phyloP scores from a whole-genome alignment of 2,888 invertebrate species.

The Heliconius charithonia region DNA sequence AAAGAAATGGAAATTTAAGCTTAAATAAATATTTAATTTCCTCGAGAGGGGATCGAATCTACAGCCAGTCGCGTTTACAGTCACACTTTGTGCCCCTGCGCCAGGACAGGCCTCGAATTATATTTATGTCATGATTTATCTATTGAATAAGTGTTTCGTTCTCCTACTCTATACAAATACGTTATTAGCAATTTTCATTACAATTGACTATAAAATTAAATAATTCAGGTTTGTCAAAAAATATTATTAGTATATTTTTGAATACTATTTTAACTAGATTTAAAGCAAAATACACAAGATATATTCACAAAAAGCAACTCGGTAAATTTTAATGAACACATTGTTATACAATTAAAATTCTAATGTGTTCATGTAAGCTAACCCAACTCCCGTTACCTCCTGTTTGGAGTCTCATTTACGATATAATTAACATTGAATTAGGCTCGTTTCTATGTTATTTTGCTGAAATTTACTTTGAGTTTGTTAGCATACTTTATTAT shows the following conservation, averaged over 20 bases:
- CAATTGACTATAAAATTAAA: too few species aligned
- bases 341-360: slow-evolving; percentile 10
- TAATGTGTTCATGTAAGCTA: slow-evolving; percentile 6
- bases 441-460: not conserved
- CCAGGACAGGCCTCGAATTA: too few species aligned
- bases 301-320: not conserved
- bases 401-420: slow-evolving; percentile 2
- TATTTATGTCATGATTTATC: too few species aligned
- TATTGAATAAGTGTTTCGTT: too few species aligned
- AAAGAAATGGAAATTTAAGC: too few species aligned
- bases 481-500: not conserved
- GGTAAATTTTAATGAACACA: slow-evolving; percentile 5
- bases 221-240: too few species aligned
- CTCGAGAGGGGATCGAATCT: too few species aligned
- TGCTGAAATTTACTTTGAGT: not conserved
- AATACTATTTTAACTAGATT: not conserved
- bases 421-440: slow-evolving; percentile 13
- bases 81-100: too few species aligned
- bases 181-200: too few species aligned
- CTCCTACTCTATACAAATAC: too few species aligned
- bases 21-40: too few species aligned
- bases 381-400: slow-evolving; percentile 8
- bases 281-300: not conserved
- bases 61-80: too few species aligned
- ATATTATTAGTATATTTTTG: not conserved